Evolutionary conservation across 2,113 vertebrate genomes (phyloP).

Genomic region (Esox niger): DNA sequence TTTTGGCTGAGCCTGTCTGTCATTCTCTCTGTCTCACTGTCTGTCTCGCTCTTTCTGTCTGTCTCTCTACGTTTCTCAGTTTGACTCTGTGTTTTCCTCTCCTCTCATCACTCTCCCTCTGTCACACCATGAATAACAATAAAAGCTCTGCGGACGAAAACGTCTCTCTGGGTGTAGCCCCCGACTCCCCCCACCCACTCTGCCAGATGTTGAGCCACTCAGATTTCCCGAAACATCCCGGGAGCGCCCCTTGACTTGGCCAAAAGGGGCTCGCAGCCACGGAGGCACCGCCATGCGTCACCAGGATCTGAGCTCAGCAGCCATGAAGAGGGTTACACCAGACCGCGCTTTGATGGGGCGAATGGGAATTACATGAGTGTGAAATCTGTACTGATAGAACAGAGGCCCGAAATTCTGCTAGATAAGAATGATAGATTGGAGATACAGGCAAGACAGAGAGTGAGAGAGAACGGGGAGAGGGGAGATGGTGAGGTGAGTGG

Average conservation of each 20-base stretch:
- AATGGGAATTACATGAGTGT: conserved; percentile 41
- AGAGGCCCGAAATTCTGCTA: conserved; percentile 39
- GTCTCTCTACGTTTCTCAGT: neutral
- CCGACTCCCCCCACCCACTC: conserved; percentile 17
- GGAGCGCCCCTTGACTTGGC: conserved; percentile 30
- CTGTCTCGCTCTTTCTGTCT: neutral
- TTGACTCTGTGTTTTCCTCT: neutral
- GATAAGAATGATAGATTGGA: conserved; percentile 45
- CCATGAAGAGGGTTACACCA: conserved; percentile 22
- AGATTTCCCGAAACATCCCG: neutral
- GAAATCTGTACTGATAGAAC: conserved; percentile 56
- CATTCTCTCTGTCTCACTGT: conserved; percentile 19
- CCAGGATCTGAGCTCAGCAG: conserved; percentile 21
- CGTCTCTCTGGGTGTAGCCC: conserved; percentile 1
- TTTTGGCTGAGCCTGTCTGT: too few species aligned
- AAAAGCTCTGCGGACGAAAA: neutral
- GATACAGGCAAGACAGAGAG: neutral
- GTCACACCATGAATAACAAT: neutral
- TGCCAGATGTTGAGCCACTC: conserved; percentile 22
- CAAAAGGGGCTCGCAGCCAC: conserved; percentile 29
- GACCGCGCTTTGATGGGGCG: neutral
- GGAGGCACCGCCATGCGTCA: conserved; percentile 17
- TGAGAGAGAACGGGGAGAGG: neutral
- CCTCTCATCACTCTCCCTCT: neutral
- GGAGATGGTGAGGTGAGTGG: neutral